phyloP scores from a whole-genome alignment of 2,797 vertebrate genomes.

The Tauraco hartlaubi region DNA sequence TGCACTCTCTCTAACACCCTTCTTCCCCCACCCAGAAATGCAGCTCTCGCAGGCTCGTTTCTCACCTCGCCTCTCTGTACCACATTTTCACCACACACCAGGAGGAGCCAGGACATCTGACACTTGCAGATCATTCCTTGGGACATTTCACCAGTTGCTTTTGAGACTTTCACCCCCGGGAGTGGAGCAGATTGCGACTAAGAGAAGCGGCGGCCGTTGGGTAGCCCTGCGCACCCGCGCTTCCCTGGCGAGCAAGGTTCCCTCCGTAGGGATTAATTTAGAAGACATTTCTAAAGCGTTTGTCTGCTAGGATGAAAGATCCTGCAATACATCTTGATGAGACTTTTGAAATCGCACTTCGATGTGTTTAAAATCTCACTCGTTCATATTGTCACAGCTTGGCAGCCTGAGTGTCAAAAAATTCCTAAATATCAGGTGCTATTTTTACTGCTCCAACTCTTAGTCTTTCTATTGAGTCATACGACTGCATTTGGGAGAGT shows the following conservation, averaged over 20 bases:
- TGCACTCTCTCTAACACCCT: background rate
- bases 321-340: background rate
- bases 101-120: background rate
- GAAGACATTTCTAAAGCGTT: background rate
- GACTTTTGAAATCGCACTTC: background rate
- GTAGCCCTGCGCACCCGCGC: background rate
- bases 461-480: background rate
- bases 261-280: background rate
- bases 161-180: background rate
- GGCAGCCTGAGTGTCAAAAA: slow-evolving; percentile 48
- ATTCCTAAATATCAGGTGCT: slow-evolving; percentile 55
- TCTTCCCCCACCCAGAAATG: background rate
- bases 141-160: background rate
- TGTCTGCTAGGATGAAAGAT: slow-evolving; percentile 15
- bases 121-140: background rate
- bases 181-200: background rate
- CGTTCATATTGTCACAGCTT: slow-evolving; percentile 56
- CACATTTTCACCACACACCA: background rate
- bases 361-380: slow-evolving; percentile 50
- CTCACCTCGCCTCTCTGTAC: background rate
- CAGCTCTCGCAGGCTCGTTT: background rate
- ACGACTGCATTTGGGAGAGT: background rate
- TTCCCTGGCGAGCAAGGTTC: background rate
- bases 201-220: background rate
- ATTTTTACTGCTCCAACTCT: slow-evolving; percentile 3